A percentile compares a stretch with the other conserved stretches of the same genome.
Evolutionary conservation across 2,113 vertebrate species (phyloP).

Genomic region (Corynorhinus townsendii): DNA sequence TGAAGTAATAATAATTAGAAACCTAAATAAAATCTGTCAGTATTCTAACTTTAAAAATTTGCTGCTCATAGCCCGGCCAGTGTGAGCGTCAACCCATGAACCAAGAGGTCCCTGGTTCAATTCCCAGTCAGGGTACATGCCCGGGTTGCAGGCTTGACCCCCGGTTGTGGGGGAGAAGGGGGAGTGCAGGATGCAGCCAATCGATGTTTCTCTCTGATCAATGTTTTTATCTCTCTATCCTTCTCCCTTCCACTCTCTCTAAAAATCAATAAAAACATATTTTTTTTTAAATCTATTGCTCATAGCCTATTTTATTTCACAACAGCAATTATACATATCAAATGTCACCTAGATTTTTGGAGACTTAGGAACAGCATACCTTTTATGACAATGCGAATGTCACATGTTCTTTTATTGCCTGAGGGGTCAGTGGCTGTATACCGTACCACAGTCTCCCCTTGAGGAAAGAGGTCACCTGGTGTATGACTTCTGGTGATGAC

Average conservation of each 20-base stretch:
- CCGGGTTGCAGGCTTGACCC: background rate
- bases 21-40: background rate
- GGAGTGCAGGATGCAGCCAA: background rate
- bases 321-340: background rate
- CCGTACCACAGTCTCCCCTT: conserved; percentile 88
- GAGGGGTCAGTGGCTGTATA: conserved; percentile 91
- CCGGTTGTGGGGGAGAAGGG: no score
- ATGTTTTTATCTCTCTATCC: background rate
- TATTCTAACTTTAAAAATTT: background rate
- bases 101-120: no score
- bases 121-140: no score
- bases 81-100: no score
- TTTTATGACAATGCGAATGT: conserved; percentile 90
- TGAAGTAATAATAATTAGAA: background rate
- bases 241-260: background rate
- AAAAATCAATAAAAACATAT: background rate
- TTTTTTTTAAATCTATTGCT: background rate
- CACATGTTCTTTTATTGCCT: conserved; percentile 93
- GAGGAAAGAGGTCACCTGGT: conserved; percentile 88
- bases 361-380: conserved; percentile 75
- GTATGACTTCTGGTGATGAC: conserved; percentile 85
- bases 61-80: background rate
- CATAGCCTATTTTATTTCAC: background rate
- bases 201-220: background rate
- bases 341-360: background rate